Conservation (phyloP, 1,140 invertebrate species). For the Leptestheria dahalacensis region DNA sequence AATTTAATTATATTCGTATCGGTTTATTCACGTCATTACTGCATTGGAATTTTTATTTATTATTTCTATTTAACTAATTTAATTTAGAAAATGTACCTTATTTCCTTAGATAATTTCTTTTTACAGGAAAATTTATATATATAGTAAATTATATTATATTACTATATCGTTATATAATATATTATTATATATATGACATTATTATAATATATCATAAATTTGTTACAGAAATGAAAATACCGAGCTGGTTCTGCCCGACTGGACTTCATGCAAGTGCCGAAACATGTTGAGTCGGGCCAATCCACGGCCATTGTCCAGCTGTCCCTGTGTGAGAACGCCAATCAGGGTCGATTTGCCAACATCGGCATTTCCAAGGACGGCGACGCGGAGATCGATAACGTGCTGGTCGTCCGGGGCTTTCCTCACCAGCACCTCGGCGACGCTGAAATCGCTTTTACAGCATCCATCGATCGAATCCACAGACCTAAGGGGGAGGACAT, state of each 20-base stretch:
- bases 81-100: too few species aligned
- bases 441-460: not conserved
- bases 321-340: conserved; percentile 87
- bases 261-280: conserved; percentile 89
- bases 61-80: too few species aligned
- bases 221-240: conserved; percentile 43
- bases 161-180: too few species aligned
- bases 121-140: too few species aligned
- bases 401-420: conserved; percentile 87
- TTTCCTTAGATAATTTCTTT: too few species aligned
- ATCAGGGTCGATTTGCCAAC: conserved; percentile 85
- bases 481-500: too few species aligned
- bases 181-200: too few species aligned
- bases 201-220: too few species aligned
- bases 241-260: conserved; percentile 86
- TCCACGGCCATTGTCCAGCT: conserved; percentile 87
- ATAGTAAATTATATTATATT: too few species aligned
- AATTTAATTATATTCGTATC: too few species aligned
- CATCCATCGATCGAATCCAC: not conserved
- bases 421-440: conserved; percentile 37
- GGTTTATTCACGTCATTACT: too few species aligned
- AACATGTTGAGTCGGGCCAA: conserved; percentile 89
- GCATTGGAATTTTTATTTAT: too few species aligned
- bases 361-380: conserved; percentile 84
- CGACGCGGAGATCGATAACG: conserved; percentile 68